Base-by-base conservation (phyloP, 2,888 invertebrate genomes). In the Trichacis sp. region DNA sequence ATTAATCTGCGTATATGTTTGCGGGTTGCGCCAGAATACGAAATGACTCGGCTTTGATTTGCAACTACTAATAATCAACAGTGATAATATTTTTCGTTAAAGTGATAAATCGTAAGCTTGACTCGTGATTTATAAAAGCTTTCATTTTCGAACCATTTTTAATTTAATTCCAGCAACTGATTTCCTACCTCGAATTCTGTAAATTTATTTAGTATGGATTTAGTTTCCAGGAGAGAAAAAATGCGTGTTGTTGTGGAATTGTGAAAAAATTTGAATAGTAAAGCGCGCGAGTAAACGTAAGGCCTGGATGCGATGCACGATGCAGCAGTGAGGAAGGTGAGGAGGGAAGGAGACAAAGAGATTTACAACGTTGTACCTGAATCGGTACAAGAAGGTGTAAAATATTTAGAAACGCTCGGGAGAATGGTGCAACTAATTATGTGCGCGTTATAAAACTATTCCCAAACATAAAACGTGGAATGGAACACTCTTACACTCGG, bases 291-390 rank as follows among this genome's bases (percentile, higher is more conserved):
- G 30, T 48, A 55, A 62, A 66, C 61, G 62, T 59, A 52, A 59
- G 38, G 40, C 40, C 48, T 51, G n/a, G 64, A 52, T 42, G 38
- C 38, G 53, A 52, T 58, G 20, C 51, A 43, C 62, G 58, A 52
- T 66, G 40, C 62, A 48, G 58, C 51, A 56, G 19, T 54, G 49
- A n/a, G n/a, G 57, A 65, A 61, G 50, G 12, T 2, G 40, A 40
- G 53, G 49, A 17, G 45, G 60, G 50, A 20, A 61, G 65, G 52
- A 66, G 59, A 67, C 62, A 63, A 67, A 67, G 56, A 63, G 59
- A 67, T 63, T 67, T 67, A 67, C 62, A 63, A 45, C 56, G 46
- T 49, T 29, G 40, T 56, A 51, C 45, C 47, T 40, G 61, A 50
- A 66, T 55, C 45, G 54, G 53, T 29, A 38, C 42, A 47, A 15